Base-by-base conservation (phyloP, 2,113 vertebrate species). In the Peromyscus maniculatus region DNA sequence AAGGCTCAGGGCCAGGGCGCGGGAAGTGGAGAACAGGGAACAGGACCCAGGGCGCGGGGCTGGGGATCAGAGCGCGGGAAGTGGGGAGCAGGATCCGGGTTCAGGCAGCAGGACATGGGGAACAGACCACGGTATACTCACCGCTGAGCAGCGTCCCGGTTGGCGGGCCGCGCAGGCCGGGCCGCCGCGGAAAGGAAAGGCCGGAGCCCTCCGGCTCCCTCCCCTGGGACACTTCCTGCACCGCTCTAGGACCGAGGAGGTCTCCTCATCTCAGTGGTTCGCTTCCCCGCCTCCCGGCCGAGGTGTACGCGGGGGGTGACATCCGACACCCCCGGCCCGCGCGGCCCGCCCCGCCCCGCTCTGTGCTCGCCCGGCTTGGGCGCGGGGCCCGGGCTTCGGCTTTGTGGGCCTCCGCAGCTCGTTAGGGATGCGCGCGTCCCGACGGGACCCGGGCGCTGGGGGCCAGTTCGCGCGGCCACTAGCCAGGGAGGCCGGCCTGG, bases 181-280 rank as follows among this genome's bases (percentile, higher is more conserved):
- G 92, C 87, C 66, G 89, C 96, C 95, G 69, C 92, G 71, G 79
- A 90, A 96, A 94, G 98, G 95, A 97, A 96, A 96, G 98, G 97
- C 97, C 89, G 93, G 96, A 97, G 94, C 95, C 96, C 95, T 91
- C 94, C 93, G 93, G 96, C 97, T 96, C 97, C 97, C 96, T 97
- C 98, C 98, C 97, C 94, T 92, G 97, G 97, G 98, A 98, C 98
- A 98, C 98, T 98, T 98, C 98, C 98, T 98, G 98, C 98, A 97
- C 98, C 98, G 96, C 98, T 98, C 98, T 98, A 98, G 98, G 98
- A 97, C 95, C 36, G 97, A 39, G 98, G 98, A 98, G 98, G 98
- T 97, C 97, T 97, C 78, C 82, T 91, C 98, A 87, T 98, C 98
- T 98, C 98, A 97, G 91, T 98, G 98, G 97, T 98, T 98, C 92